Evolutionary conservation across 1,140 invertebrate genomes (phyloP).

Genomic region (Drosophila virilis): DNA sequence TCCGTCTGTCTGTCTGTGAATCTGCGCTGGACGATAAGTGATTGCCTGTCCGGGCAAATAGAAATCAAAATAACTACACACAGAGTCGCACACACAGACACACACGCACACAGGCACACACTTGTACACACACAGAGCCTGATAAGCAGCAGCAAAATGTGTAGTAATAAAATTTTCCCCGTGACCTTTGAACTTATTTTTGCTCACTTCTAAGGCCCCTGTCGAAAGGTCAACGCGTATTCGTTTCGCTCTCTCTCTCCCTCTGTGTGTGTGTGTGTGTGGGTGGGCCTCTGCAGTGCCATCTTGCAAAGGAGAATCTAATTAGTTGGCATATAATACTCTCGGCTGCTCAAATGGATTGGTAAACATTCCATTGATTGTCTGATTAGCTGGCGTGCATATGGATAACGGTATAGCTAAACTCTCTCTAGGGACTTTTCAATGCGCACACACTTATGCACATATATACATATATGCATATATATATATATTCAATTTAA

Average conservation of each 20-base stretch:
- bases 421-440: constrained; percentile 41
- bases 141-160: constrained; percentile 34
- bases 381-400: constrained; percentile 44
- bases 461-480: not conserved
- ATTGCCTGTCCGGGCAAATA: constrained; percentile 53
- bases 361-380: constrained; percentile 57
- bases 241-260: not conserved
- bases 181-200: constrained; percentile 56
- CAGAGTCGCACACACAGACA: constrained; percentile 1
- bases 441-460: not conserved
- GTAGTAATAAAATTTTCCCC: constrained; percentile 36
- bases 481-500: constrained; percentile 18
- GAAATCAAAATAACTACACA: constrained; percentile 64
- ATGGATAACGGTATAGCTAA: constrained; percentile 22
- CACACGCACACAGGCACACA: not conserved
- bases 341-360: constrained; percentile 59
- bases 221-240: constrained; percentile 26
- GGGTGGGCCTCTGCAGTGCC: not conserved
- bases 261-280: not conserved
- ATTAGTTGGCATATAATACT: constrained; percentile 59
- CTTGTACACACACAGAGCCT: not conserved
- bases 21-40: constrained; percentile 55
- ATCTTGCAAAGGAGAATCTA: constrained; percentile 35
- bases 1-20: constrained; percentile 21
- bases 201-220: constrained; percentile 1